Evolutionary conservation across 2,888 invertebrate species (phyloP), one percentile per base, ranked within the genome.

Genomic region (Coremacera marginata): DNA sequence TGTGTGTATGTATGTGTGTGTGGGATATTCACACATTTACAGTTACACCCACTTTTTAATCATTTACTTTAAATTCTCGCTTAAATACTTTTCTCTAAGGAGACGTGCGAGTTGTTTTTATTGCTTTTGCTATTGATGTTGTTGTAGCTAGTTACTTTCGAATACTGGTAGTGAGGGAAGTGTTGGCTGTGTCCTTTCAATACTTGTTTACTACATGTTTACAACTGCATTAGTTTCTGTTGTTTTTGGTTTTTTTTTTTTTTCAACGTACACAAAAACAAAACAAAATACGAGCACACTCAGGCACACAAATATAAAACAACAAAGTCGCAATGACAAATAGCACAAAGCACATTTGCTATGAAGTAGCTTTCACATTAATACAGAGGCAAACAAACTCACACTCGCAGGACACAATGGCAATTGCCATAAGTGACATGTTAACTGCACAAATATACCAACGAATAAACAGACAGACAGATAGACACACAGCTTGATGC

Each of bases 371-470:
- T 44, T 14, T 25, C 25, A 19, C 57, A 60, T 22, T 25, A 27
- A 60, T 27, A 60, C 25, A 1, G 11, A 60, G 0, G 1, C 16
- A 63, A 16, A 63, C 31, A 16, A 9, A 63, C 63, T 8, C 16
- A 63, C 63, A 68, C 8, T 7, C 7, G 65, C 19, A 27, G 14
- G 60, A 60, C 51, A 75, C 75, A 68, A 60, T 70, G 70, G 63
- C 76, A 76, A 72, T 76, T 55, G 76, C 76, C 44, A 52, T 71
- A 76, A 76, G 76, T 76, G 76, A 76, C 76, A 71, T 71, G 71
- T 76, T 72, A 76, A 72, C 76, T 76, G 76, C 71, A 62, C 71
- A 76, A 76, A 67, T 72, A 71, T 71, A 71, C 63, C 51, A 22
- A 44, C 63, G 27, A 14, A 55, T 22, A 44, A 37, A 57, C 71